Percentiles rank a stretch among this genome's conserved stretches.
Evolutionary conservation across 2,888 invertebrate species (phyloP).

Genomic region (Allophyes oxyacanthae): DNA sequence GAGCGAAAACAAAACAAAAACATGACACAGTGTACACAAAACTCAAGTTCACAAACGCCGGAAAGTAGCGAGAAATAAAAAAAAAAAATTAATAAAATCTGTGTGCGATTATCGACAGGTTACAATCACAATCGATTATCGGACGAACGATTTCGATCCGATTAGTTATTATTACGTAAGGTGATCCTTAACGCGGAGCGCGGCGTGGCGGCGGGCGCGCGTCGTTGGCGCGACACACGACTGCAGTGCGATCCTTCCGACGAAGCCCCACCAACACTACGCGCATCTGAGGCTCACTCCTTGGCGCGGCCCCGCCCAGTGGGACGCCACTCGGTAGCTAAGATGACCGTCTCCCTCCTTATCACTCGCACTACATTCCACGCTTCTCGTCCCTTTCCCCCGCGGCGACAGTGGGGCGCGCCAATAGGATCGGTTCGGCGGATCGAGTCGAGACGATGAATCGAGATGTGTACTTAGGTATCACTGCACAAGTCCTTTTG

Average conservation of each 20-base stretch:
- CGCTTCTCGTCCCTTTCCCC: slow-evolving; percentile 76
- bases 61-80: slow-evolving; percentile 56
- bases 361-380: slow-evolving; percentile 66
- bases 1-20: slow-evolving; percentile 81
- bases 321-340: slow-evolving; percentile 88
- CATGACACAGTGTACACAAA: slow-evolving; percentile 77
- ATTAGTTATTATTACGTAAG: slow-evolving; percentile 86
- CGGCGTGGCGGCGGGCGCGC: slow-evolving; percentile 81
- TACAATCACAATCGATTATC: slow-evolving; percentile 86
- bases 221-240: slow-evolving; percentile 86
- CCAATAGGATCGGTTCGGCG: slow-evolving; percentile 88
- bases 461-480: slow-evolving; percentile 90
- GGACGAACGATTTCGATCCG: slow-evolving; percentile 78
- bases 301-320: slow-evolving; percentile 90
- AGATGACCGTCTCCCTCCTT: slow-evolving; percentile 88
- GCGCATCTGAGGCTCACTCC: slow-evolving; percentile 90
- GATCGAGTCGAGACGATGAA: slow-evolving; percentile 89
- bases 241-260: slow-evolving; percentile 90
- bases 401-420: slow-evolving; percentile 88
- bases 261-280: slow-evolving; percentile 90
- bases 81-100: slow-evolving; percentile 63
- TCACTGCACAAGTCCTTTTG: slow-evolving; percentile 89
- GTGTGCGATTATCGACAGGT: slow-evolving; percentile 75
- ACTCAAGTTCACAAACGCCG: slow-evolving; percentile 72
- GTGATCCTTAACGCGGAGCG: slow-evolving; percentile 71